Evolutionary conservation across 2,888 invertebrate species (phyloP).

Genomic region (Beris morrisii): DNA sequence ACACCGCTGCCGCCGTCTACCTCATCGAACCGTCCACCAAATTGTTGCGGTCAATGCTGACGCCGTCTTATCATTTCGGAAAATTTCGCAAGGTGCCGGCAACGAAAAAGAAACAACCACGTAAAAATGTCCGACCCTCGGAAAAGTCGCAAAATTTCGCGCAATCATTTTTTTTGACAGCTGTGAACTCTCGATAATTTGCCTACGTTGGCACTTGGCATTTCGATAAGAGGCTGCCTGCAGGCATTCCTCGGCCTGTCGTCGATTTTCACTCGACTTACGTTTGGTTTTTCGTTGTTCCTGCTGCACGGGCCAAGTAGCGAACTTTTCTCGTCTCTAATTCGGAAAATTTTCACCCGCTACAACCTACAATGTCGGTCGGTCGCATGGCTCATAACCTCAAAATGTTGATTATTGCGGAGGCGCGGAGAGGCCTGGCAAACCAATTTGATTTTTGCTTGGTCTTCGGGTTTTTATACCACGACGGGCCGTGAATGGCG

Average conservation of each 20-base stretch:
- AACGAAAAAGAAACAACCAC: neutral
- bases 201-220: constrained; percentile 39
- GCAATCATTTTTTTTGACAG: constrained; percentile 14
- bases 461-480: too few relatives aligned
- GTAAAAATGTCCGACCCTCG: too few relatives aligned
- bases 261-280: neutral
- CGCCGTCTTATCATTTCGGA: neutral
- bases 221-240: constrained; percentile 39
- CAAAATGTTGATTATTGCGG: too few relatives aligned
- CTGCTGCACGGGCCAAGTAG: neutral
- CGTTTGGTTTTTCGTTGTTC: neutral
- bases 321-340: neutral
- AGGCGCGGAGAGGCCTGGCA: too few relatives aligned
- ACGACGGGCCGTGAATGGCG: too few relatives aligned
- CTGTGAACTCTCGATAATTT: constrained; percentile 17
- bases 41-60: neutral
- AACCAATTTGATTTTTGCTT: too few relatives aligned
- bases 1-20: too few relatives aligned
- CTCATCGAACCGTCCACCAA: too few relatives aligned
- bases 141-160: neutral
- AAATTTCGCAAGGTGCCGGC: neutral
- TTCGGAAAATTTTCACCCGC: neutral
- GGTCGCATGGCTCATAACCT: too few relatives aligned
- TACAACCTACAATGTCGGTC: neutral
- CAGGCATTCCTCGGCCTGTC: neutral